Conservation (phyloP, 2,797 vertebrate genomes). For the Tamandua tetradactyla region DNA sequence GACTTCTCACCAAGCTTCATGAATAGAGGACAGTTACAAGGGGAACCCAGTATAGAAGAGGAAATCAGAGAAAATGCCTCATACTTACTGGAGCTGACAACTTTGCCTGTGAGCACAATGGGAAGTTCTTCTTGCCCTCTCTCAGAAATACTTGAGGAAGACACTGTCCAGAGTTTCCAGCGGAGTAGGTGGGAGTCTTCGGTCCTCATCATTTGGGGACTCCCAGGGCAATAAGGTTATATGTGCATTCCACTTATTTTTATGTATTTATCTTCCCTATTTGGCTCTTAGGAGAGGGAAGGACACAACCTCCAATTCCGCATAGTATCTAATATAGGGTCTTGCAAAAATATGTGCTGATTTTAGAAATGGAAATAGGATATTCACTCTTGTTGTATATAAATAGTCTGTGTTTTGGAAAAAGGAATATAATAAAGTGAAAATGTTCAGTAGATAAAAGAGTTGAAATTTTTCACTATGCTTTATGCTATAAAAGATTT, state of each 20-base stretch:
- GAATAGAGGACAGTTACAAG: background rate
- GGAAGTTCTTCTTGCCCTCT: background rate
- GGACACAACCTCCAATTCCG: background rate
- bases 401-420: conserved; percentile 23
- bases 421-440: conserved; percentile 49
- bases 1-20: background rate
- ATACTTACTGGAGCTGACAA: background rate
- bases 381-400: conserved; percentile 54
- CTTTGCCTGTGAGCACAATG: background rate
- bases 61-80: background rate
- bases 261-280: background rate
- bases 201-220: background rate
- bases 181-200: background rate
- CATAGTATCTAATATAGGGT: background rate
- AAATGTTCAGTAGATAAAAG: conserved; percentile 32
- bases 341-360: background rate
- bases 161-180: background rate
- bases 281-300: background rate
- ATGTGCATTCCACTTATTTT: background rate
- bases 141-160: background rate
- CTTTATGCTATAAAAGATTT: conserved; percentile 45
- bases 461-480: conserved; percentile 41
- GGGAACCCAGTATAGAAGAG: background rate
- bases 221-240: background rate
- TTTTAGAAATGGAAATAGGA: background rate